Percentiles rank a stretch among this genome's conserved stretches.
phyloP scores from a whole-genome alignment of 2,888 invertebrate species.

The Copidosoma aretas region DNA sequence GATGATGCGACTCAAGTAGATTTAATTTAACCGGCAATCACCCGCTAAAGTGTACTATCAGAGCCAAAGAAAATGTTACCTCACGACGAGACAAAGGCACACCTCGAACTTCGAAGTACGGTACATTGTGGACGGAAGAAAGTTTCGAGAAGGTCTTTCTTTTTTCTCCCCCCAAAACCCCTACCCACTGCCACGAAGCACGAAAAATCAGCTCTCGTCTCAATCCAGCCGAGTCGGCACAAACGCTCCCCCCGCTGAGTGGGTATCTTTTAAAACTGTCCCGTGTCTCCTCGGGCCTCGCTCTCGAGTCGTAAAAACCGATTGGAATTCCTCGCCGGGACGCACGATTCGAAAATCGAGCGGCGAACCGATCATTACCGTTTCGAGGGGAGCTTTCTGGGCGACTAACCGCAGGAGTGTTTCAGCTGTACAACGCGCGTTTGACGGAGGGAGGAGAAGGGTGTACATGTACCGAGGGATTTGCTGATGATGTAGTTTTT shows the following conservation, averaged over 20 bases:
- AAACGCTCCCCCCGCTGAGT: constrained; percentile 6
- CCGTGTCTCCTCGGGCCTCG: not conserved
- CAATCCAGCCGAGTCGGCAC: not conserved
- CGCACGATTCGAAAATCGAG: constrained; percentile 24
- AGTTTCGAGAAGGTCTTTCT: no score
- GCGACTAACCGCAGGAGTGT: constrained; percentile 1
- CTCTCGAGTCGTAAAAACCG: constrained; percentile 35
- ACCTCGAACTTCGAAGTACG: no score
- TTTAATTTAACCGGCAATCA: no score
- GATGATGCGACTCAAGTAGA: no score
- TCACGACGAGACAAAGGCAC: no score
- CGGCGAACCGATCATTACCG: constrained; percentile 34
- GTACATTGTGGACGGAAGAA: no score
- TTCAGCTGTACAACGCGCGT: no score
- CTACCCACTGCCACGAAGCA: no score
- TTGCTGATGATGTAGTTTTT: not conserved
- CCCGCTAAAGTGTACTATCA: no score
- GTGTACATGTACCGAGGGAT: not conserved
- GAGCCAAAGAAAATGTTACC: no score
- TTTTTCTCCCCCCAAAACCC: no score
- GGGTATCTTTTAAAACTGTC: not conserved
- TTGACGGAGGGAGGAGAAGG: not conserved
- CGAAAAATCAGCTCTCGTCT: not conserved
- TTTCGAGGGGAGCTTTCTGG: constrained; percentile 3
- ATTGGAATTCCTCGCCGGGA: constrained; percentile 30